Conservation (phyloP, 1,140 invertebrate species). For the Apis laboriosa region DNA sequence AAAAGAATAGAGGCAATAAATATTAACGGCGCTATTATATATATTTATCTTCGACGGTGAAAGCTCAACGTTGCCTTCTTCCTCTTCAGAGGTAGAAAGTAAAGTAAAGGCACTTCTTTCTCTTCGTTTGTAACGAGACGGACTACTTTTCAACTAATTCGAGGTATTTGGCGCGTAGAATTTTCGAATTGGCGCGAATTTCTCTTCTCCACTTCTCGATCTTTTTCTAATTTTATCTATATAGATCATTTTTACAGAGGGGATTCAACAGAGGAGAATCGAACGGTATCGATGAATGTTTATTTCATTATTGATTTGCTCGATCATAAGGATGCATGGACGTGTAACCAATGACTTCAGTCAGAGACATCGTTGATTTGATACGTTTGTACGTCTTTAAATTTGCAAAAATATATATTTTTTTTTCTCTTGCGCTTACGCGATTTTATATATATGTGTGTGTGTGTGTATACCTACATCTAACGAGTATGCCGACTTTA, state of each 20-base stretch:
- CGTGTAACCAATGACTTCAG: background rate
- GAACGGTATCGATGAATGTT: background rate
- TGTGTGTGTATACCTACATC: background rate
- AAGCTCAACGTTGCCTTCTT: background rate
- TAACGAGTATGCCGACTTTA: constrained; percentile 1
- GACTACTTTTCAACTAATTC: background rate
- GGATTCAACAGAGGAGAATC: background rate
- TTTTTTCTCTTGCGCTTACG: background rate
- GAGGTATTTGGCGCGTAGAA: background rate
- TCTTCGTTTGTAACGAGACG: background rate
- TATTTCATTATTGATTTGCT: background rate
- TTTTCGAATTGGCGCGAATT: background rate
- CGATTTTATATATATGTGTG: background rate
- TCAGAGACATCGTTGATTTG: background rate
- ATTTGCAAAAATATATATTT: constrained; percentile 30
- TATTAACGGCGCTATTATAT: constrained; percentile 29
- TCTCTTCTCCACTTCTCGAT: background rate
- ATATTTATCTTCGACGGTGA: background rate
- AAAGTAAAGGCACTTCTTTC: constrained; percentile 19
- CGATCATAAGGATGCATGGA: background rate
- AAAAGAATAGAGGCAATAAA: constrained; percentile 45
- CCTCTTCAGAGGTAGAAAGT: background rate
- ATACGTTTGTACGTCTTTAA: constrained; percentile 11
- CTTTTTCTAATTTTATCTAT: no score
- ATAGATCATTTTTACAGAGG: no score